These are phyloP conservation scores for Plagodis pulveraria DNA, from an alignment of 2,888 invertebrate genomes.

Conservation along the genomic window DNA sequence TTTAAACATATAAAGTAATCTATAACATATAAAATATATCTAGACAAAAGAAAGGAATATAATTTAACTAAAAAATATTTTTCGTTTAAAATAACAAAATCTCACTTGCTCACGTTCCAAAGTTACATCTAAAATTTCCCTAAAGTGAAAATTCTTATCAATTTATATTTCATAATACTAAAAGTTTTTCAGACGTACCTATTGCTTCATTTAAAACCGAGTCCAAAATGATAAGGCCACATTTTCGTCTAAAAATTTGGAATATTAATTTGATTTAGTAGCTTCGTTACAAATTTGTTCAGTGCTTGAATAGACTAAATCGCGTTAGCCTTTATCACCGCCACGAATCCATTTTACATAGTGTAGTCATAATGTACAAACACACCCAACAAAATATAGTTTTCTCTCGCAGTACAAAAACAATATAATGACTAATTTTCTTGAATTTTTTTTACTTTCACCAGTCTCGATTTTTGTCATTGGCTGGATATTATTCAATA, in stretches of 20 bases:
- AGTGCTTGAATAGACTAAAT: too few species aligned
- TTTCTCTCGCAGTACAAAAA: too few species aligned
- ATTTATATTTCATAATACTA: conserved; percentile 36
- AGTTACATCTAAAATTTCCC: conserved; percentile 51
- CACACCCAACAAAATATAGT: background rate
- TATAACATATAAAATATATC: conserved; percentile 50
- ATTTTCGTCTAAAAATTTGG: conserved; percentile 37
- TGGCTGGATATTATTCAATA: too few species aligned
- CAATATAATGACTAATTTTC: too few species aligned
- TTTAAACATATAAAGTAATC: conserved; percentile 51
- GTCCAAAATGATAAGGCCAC: conserved; percentile 72
- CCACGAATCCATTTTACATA: too few species aligned
- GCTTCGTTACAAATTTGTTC: too few species aligned
- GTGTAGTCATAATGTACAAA: too few species aligned
- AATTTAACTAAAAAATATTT: conserved; percentile 62
- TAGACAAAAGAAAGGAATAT: conserved; percentile 68
- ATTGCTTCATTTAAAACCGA: conserved; percentile 49
- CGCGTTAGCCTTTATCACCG: background rate
- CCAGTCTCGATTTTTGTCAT: too few species aligned
- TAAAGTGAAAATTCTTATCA: conserved; percentile 50
- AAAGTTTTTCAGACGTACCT: conserved; percentile 45
- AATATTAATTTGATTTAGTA: conserved; percentile 1
- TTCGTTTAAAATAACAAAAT: conserved; percentile 58
- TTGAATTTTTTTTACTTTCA: too few species aligned
- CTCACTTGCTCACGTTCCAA: conserved; percentile 51